Conservation (phyloP, 2,888 invertebrate genomes). For the Conomelus anceps region DNA sequence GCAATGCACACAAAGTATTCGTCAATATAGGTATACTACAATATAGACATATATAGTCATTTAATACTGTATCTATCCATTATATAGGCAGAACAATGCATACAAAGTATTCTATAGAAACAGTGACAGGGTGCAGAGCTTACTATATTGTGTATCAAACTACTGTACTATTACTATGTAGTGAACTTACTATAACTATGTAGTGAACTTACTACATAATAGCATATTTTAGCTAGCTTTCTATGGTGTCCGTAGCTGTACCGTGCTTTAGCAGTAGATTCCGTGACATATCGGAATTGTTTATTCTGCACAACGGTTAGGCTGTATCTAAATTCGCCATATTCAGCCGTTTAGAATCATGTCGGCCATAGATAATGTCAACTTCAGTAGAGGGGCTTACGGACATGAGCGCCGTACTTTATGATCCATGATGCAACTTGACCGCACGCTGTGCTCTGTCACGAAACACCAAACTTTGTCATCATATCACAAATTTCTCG, state of each 20-base stretch:
- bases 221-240: too few relatives aligned
- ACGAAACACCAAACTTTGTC: background rate
- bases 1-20: background rate
- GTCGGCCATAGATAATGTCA: background rate
- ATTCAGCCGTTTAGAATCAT: background rate
- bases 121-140: background rate
- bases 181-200: too few relatives aligned
- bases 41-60: background rate
- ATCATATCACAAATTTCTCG: background rate
- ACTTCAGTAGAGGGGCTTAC: background rate
- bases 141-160: background rate
- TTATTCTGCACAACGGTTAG: background rate
- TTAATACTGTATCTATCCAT: background rate
- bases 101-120: background rate
- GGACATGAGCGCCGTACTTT: background rate
- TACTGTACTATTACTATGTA: too few relatives aligned
- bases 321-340: background rate
- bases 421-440: background rate
- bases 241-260: too few relatives aligned
- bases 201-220: too few relatives aligned
- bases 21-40: too few relatives aligned
- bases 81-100: background rate
- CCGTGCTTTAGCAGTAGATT: background rate
- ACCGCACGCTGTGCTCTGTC: background rate
- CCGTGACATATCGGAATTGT: background rate